Conservation (phyloP, 2,888 invertebrate genomes). For the Barypeithes pellucidus region DNA sequence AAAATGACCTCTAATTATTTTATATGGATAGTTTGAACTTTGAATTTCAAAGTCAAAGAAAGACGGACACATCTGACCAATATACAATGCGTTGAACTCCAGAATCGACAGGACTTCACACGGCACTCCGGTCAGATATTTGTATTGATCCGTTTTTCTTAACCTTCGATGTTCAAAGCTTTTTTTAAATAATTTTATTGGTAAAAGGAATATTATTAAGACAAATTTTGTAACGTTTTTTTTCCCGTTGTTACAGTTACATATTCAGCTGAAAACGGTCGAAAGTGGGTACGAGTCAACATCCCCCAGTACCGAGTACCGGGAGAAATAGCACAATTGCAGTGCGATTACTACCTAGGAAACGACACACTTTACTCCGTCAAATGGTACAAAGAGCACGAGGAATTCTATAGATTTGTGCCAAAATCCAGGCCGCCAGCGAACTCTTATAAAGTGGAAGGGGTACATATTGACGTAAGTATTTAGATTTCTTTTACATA, state of each 20-base stretch:
- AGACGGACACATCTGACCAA: no score
- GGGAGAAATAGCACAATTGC: constrained; percentile 68
- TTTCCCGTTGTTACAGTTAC: constrained; percentile 41
- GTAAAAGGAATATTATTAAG: no score
- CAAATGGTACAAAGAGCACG: constrained; percentile 90
- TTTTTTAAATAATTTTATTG: no score
- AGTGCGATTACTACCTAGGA: constrained; percentile 70
- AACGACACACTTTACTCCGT: constrained; percentile 83
- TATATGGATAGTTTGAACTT: no score
- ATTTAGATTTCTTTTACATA: not conserved
- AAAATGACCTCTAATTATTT: no score
- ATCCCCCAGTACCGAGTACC: constrained; percentile 69
- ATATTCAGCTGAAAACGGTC: constrained; percentile 53
- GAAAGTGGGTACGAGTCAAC: constrained; percentile 69
- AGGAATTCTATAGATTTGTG: constrained; percentile 87
- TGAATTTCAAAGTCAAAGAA: no score
- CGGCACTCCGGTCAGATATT: no score
- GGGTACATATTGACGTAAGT: constrained; percentile 81
- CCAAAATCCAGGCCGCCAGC: constrained; percentile 82
- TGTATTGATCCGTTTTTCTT: no score
- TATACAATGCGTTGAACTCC: no score
- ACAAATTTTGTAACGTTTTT: no score
- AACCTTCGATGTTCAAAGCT: no score
- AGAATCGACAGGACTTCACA: no score
- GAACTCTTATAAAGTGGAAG: constrained; percentile 81